A percentile compares a stretch with the other conserved stretches of the same genome.
These are phyloP conservation scores for Apodemus sylvaticus DNA, from an alignment of 2,113 vertebrate species.

Conservation along the genomic window DNA sequence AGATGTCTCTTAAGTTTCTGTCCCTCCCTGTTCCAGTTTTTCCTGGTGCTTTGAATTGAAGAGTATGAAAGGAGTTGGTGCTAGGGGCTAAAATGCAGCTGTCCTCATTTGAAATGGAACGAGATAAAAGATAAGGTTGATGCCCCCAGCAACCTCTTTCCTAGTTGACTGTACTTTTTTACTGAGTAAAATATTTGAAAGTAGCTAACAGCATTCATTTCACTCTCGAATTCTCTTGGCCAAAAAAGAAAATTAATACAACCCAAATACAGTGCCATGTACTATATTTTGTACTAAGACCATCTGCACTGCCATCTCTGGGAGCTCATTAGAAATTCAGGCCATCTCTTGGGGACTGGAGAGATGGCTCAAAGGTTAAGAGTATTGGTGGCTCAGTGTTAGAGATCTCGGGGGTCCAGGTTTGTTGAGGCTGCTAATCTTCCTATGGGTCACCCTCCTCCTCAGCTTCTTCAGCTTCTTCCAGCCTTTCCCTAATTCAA, in stretches of 20 bases:
- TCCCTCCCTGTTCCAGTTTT: background rate
- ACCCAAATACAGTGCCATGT: background rate
- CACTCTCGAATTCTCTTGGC: background rate
- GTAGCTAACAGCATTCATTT: background rate
- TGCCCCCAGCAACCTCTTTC: conserved; percentile 8
- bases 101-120: background rate
- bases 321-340: background rate
- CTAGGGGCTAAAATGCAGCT: background rate
- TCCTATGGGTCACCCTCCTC: no score
- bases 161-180: background rate
- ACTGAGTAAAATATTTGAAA: conserved; percentile 31
- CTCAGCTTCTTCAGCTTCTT: no score
- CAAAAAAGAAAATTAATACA: conserved; percentile 29
- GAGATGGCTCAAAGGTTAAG: background rate
- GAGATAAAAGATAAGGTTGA: conserved; percentile 10
- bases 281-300: background rate
- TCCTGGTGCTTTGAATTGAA: background rate
- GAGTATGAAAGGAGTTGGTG: background rate
- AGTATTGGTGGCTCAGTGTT: background rate
- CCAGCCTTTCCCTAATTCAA: no score
- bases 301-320: background rate
- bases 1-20: conserved; percentile 33
- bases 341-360: background rate
- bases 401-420: no score
- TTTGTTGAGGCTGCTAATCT: no score